Base-by-base conservation (phyloP, 2,113 vertebrate species). In the Setophaga petechia region DNA sequence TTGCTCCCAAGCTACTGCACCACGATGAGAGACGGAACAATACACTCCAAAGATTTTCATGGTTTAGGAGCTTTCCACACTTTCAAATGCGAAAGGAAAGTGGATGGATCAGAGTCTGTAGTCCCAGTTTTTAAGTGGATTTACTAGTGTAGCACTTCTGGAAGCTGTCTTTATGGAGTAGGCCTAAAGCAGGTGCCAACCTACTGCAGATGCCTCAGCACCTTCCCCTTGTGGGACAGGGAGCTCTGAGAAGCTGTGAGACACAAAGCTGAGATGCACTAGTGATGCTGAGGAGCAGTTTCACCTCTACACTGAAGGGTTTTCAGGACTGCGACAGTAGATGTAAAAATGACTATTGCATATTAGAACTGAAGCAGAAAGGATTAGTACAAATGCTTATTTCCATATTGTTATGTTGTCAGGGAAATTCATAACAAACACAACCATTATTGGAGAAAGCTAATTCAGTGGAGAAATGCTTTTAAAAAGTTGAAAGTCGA, bases 401-500 rank as follows among this genome's bases (percentile, higher is more conserved):
- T 97, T 94, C 69, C 25, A 88, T 58, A 52, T n/a, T 58, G 68
- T 78, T 91, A 47, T 44, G 55, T 71, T 87, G 69, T 57, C 65
- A 79, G 62, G 43, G 87, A 81, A 93, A 89, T 80, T 22, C 47
- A 58, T 30, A 83, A 55, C 21, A 95, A 90, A 86, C 62, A 80
- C 2, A 3, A 19, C 30, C 46, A 31, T 80, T 82, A 66, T 19
- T 75, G 61, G 63, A 81, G 76, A 88, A 93, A 74, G 31, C 15
- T n/a, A 80, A 35, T 54, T 86, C 72, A 93, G 78, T 5, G 3
- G 27, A 88, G 55, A 88, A 90, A 91, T 46, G 47, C 9, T 85
- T 91, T 83, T 65, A 47, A 94, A 90, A 90, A 86, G 57, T 46
- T 92, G 74, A 61, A 94, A 87, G 57, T 44, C 82, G 8, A 91